Base-by-base conservation (phyloP, 2,888 invertebrate species). In the Strigamia transsilvanica region DNA sequence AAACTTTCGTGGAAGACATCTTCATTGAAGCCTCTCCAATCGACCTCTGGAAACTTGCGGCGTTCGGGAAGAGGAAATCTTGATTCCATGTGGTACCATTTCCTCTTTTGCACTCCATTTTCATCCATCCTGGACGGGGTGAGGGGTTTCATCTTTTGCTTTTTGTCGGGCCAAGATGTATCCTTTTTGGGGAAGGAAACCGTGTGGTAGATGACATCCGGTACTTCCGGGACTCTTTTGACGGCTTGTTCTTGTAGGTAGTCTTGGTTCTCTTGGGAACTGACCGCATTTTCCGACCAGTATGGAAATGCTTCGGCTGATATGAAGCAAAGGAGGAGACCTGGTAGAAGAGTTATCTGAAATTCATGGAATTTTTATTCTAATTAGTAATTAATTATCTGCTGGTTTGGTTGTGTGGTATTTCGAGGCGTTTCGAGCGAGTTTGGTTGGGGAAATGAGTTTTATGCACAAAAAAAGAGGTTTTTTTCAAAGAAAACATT, bases 1-100 rank as follows among this genome's bases (percentile, higher is more conserved):
- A 85, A 85, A 42, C 85, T 85, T 82, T 85, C 85, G 41, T 85
- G 85, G 79, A 85, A 85, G 18, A 85, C 84, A 81, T 85, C 85
- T 32, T 84, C 85, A 66, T 85, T 85, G 80, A 85, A 85, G 4
- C 85, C 85, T 79, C 85, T 82, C 34, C 85, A 85, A 80, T 85
- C 85, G 2, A 85, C 84, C 83, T 85, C 85, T 4, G 85, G 85
- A 80, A 85, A 85, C 81, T 84, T 84, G 42, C 85, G 83, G 61
- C 84, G 83, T 80, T 83, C 82, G 23, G 83, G 83, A 42, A 83
- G 81, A 42, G 83, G 83, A 38, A 83, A 83, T 13, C 82, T 38
- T 32, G 82, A 82, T 18, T 83, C 82, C 23, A 83, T 78, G 15
- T 34, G 32, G 18, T 79, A 79, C 79, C 79, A 79, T 38, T 32